These are phyloP conservation scores for Tadarida brasiliensis DNA, from an alignment of 2,797 vertebrate genomes.

Conservation along the genomic window DNA sequence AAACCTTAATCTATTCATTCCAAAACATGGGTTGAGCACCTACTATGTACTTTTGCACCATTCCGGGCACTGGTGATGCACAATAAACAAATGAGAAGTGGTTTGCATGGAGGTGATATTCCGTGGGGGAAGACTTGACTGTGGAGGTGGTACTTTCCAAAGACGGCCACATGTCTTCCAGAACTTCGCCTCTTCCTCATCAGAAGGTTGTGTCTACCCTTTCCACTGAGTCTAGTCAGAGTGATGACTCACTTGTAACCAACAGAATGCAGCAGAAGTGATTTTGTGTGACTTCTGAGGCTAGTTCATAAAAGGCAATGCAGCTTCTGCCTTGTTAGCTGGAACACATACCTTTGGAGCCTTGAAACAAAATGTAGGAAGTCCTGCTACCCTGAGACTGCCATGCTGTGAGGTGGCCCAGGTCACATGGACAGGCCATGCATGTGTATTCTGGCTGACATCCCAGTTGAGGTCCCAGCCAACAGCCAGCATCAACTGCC, in stretches of 20 bases:
- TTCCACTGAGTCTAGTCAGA: not conserved
- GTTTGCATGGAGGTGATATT: not conserved
- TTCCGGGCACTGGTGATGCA: not conserved
- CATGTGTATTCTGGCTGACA: not conserved
- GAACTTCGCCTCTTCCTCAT: not conserved
- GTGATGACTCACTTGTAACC: not conserved
- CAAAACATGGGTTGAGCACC: not conserved
- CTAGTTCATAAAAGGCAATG: not conserved
- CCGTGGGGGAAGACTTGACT: not conserved
- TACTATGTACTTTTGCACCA: not conserved
- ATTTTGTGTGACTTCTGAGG: constrained; percentile 22
- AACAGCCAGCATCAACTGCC: not conserved
- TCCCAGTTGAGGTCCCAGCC: not conserved
- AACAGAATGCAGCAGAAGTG: not conserved
- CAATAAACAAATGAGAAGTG: not conserved
- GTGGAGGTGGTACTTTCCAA: not conserved
- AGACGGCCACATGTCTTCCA: not conserved
- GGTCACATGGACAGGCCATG: not conserved
- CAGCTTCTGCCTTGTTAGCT: not conserved
- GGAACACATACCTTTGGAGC: not conserved
- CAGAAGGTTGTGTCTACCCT: not conserved
- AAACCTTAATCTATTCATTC: not conserved
- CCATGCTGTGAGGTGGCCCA: not conserved
- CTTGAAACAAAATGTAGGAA: not conserved
- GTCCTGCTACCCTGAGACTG: not conserved